Base-by-base conservation (phyloP, 2,113 vertebrate species). In the Brachyhypopomus gauderio region DNA sequence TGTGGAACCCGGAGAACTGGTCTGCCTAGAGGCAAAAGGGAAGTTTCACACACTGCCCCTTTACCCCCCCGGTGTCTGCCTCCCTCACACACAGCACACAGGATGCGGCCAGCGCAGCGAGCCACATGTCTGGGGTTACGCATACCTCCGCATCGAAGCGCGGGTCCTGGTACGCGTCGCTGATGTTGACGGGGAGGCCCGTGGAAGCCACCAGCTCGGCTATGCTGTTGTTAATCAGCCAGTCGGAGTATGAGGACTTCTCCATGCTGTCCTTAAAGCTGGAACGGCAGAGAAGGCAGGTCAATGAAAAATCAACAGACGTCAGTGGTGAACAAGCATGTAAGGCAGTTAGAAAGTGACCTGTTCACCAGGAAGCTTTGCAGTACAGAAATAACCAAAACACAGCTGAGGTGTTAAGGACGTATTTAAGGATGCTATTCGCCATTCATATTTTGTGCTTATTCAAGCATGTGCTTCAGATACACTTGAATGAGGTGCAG, bases 131-230 rank as follows among this genome's bases (percentile, higher is more conserved):
- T 45, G 30, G 30, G 30, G 30, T 30, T 45, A 90, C 91, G 9
- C 45, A 0, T 93, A 99, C 98, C 91, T 98, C 97, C 3, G 96
- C 96, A 81, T 99, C 97, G 83, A 98, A 98, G 88, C 97, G 97
- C 27, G 97, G 97, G 87, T 99, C 98, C 90, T 99, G 98, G 87
- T 96, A 98, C 77, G 96, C 96, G 60, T 99, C 98, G 0, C 96
- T 99, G 85, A 98, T 97, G 89, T 99, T 99, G 82, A 99, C 97
- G 0, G 98, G 97, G 25, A 99, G 96, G 84, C 98, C 98, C 0
- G 98, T 98, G 58, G 98, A 99, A 45, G 98, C 97, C 12, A 99
- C 97, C 16, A 99, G 94, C 89, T 99, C 98, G 0, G 97, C 98
- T 58, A 99, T 92, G 80, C 98, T 99, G 82, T 98, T 99, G 88